Percentiles rank a stretch among this genome's conserved stretches.
Conservation (phyloP, 2,888 invertebrate genomes). For the Incurvaria masculella region DNA sequence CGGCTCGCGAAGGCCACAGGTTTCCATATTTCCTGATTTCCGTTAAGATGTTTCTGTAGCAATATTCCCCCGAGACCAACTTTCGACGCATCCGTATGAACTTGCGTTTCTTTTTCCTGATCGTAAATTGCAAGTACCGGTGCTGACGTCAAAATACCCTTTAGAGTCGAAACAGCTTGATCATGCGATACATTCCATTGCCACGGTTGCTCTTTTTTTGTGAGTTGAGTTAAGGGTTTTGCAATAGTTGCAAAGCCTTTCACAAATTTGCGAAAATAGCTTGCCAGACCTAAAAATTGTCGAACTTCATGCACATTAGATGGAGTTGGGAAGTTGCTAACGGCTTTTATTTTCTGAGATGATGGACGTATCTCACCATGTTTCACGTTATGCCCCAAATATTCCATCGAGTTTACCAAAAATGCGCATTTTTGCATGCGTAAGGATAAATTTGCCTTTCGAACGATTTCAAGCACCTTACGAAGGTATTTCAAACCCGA, state of each 20-base stretch:
- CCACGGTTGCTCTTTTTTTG: slow-evolving; percentile 16
- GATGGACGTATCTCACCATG: slow-evolving; percentile 17
- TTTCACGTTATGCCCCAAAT: slow-evolving; percentile 19
- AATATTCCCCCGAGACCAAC: no score
- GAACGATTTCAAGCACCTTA: slow-evolving; percentile 5
- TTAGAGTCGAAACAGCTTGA: slow-evolving; percentile 15
- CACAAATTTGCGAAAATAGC: slow-evolving; percentile 21
- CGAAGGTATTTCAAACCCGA: slow-evolving; percentile 3
- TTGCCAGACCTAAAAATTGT: slow-evolving; percentile 22
- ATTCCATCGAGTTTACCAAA: slow-evolving; percentile 15
- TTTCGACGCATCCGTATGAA: no score
- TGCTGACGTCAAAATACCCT: slow-evolving; percentile 5
- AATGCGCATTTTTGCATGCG: slow-evolving; percentile 17
- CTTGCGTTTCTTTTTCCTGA: no score
- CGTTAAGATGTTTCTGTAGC: no score
- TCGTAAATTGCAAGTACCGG: no score
- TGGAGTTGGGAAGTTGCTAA: slow-evolving; percentile 19
- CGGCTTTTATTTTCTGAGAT: slow-evolving; percentile 16
- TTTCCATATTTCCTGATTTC: no score
- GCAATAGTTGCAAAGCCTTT: slow-evolving; percentile 17
- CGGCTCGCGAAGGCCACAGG: no score
- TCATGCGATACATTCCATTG: slow-evolving; percentile 13
- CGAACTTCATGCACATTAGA: slow-evolving; percentile 18
- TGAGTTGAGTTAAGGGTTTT: slow-evolving; percentile 16
- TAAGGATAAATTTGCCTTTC: slow-evolving; percentile 1